Conservation (phyloP, 2,888 invertebrate species). For the Rhamnusium bicolor region DNA sequence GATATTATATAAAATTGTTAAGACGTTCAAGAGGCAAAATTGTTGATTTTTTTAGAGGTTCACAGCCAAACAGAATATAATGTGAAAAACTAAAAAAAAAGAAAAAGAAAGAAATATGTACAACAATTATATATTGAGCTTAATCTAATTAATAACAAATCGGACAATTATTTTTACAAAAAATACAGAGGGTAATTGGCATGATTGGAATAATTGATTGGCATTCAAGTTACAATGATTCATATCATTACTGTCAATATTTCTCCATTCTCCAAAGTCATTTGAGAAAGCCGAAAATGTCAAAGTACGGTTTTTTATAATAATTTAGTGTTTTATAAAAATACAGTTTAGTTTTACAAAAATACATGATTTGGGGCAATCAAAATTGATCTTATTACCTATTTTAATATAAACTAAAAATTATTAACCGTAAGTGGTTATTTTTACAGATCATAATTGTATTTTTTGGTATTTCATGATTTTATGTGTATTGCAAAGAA, state of each 20-base stretch:
- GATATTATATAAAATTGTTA: constrained; percentile 18
- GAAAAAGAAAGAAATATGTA: constrained; percentile 43
- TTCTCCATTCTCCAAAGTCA: constrained; percentile 14
- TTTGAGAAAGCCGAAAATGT: constrained; percentile 12
- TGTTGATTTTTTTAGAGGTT: constrained; percentile 52
- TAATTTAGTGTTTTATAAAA: constrained; percentile 15
- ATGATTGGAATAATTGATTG: neutral
- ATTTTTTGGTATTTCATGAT: constrained; percentile 7
- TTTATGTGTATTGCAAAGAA: constrained; percentile 12
- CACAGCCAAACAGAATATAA: constrained; percentile 66
- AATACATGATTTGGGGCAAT: constrained; percentile 11
- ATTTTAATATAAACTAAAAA: constrained; percentile 22
- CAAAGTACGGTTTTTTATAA: constrained; percentile 24
- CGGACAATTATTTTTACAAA: constrained; percentile 14
- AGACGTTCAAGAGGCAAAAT: constrained; percentile 24
- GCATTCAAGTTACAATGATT: neutral
- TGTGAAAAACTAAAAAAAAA: constrained; percentile 49
- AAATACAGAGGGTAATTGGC: neutral
- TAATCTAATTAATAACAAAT: constrained; percentile 34
- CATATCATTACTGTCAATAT: neutral
- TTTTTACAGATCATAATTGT: constrained; percentile 1
- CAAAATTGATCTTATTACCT: constrained; percentile 1
- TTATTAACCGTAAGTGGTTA: constrained; percentile 1
- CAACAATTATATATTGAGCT: constrained; percentile 34
- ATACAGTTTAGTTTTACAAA: constrained; percentile 20